Evolutionary conservation across 2,113 vertebrate genomes (phyloP), one percentile per base, ranked within the genome.

Genomic region (Myanophis thanlyinensis): DNA sequence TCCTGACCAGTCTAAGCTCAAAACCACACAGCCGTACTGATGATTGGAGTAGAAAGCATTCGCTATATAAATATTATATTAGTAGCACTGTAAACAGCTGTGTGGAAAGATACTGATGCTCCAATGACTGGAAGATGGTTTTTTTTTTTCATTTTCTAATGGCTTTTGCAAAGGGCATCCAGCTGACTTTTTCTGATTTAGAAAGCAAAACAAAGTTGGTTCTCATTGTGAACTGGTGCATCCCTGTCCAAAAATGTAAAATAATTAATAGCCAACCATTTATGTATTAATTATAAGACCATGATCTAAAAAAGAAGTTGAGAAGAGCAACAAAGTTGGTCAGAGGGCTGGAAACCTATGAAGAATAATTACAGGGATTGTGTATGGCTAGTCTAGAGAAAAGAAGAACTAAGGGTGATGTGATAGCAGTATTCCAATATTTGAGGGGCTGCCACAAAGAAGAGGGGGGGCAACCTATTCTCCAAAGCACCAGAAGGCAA

Each of bases 1-100:
- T 22, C 49, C 23, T 0, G 49, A 1, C 44, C 30, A 40, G 88
- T 12, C 3, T 15, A 11, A 62, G 13, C 91, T 18, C n/a, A 18
- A 86, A 80, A 30, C 67, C 40, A 1, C 2, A 0, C 56, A 49
- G 91, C 18, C 0, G 0, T 3, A 23, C 1, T 51, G 90, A 12
- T 51, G n/a, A 67, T n/a, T 3, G 47, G 22, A 62, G 13, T 48
- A n/a, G 47, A 51, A 46, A 35, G 47, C 0, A n/a, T 40, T 30
- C 15, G 3, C 0, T 0, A 6, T 30, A 10, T 0, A 23, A 85
- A 47, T 15, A 6, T 12, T 0, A 27, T 2, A 2, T 1, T 18
- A 0, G 23, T 6, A 0, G n/a, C 15, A 49, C 44, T 44, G 40
- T 48, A 22, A 25, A 62, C 23, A 51, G 62, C 40, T 62, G 18